Conservation (phyloP, 2,888 invertebrate genomes). For the Empis livida region DNA sequence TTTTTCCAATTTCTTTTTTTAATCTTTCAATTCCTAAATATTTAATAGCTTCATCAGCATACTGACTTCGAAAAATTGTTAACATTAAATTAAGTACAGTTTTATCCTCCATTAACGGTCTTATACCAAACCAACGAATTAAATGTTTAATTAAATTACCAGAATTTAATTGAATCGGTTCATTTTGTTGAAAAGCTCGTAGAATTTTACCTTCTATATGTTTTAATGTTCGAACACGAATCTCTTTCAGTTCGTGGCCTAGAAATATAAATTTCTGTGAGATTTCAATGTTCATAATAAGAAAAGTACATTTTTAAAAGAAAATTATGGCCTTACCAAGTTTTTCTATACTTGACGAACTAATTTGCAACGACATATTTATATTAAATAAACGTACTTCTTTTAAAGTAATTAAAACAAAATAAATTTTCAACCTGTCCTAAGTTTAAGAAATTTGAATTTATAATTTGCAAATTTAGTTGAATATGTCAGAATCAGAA, state of each 20-base stretch:
- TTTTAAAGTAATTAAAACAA: no score
- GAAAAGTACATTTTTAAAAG: no score
- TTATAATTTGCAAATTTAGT: no score
- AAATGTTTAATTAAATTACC: constrained; percentile 27
- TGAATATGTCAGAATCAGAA: no score
- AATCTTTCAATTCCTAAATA: constrained; percentile 21
- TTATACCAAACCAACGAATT: constrained; percentile 29
- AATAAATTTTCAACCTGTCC: no score
- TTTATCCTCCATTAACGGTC: constrained; percentile 21
- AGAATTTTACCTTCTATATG: constrained; percentile 25
- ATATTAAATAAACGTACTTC: no score
- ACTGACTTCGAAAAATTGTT: constrained; percentile 23
- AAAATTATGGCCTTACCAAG: background rate
- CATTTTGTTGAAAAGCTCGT: constrained; percentile 21
- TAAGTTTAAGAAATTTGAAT: no score
- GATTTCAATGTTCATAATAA: no score
- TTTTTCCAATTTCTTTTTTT: constrained; percentile 23
- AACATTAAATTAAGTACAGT: constrained; percentile 24
- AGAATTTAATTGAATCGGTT: constrained; percentile 23
- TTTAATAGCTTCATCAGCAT: constrained; percentile 16
- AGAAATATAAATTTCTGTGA: constrained; percentile 7
- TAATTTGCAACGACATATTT: background rate
- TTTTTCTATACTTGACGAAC: background rate
- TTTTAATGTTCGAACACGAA: constrained; percentile 27
- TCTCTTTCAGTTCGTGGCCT: constrained; percentile 27